Evolutionary conservation across 2,113 vertebrate species (phyloP).

Genomic region (Nothocercus nigrocapillus): DNA sequence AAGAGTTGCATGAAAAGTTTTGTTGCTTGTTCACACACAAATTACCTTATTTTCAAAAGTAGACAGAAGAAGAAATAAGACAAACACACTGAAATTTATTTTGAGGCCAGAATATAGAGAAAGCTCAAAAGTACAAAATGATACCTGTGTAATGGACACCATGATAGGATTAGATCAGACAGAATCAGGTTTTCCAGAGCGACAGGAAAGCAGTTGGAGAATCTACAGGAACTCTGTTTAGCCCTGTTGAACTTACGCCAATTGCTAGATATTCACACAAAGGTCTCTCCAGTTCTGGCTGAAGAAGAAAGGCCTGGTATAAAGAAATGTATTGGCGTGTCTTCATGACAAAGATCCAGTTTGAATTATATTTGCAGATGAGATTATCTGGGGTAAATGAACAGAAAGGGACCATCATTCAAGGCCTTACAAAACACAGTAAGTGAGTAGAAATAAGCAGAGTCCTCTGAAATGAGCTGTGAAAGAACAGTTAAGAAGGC

Average conservation of each 20-base stretch:
- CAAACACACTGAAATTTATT: neutral
- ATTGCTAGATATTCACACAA: neutral
- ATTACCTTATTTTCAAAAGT: neutral
- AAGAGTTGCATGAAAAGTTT: neutral
- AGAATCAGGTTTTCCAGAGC: neutral
- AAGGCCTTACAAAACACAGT: neutral
- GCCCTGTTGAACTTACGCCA: neutral
- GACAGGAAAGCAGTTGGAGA: neutral
- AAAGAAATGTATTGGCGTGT: neutral
- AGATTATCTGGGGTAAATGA: neutral
- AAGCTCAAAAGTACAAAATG: neutral
- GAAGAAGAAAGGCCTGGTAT: neutral
- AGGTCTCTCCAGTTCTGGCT: neutral
- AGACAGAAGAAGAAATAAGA: neutral
- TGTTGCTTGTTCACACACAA: neutral
- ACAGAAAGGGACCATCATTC: neutral
- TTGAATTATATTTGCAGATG: neutral
- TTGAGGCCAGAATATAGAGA: neutral
- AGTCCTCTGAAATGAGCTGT: neutral
- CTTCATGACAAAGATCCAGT: neutral
- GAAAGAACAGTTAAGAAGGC: neutral
- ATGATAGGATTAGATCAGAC: neutral
- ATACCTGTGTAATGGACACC: neutral
- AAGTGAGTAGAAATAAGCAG: neutral
- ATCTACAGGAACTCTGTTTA: neutral